These are phyloP conservation scores for Caenorhabditis sp. DNA, from an alignment of 2,888 invertebrate genomes.

Conservation along the genomic window DNA sequence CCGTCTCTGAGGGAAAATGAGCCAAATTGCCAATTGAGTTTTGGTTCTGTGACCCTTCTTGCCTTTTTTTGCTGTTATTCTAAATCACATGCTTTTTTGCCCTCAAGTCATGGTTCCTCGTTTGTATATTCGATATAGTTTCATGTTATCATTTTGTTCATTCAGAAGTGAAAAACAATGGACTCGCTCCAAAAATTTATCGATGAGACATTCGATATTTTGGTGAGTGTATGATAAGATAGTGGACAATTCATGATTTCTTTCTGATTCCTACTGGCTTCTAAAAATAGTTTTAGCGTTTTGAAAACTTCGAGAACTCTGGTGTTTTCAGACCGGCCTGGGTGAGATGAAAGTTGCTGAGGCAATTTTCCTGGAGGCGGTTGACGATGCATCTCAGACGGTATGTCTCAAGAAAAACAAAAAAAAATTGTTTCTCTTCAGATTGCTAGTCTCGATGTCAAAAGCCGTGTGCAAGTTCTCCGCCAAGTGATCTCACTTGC, in stretches of 20 bases:
- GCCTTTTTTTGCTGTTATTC: background rate
- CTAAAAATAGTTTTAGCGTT: no score
- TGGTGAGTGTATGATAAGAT: conserved; percentile 25
- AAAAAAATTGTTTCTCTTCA: conserved; percentile 11
- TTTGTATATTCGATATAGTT: no score
- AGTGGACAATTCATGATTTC: no score
- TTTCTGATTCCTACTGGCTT: no score
- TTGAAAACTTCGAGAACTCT: no score
- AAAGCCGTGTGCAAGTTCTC: background rate
- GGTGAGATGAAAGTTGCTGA: conserved; percentile 53
- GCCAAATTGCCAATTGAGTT: background rate
- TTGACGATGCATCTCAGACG: conserved; percentile 22
- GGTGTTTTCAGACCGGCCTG: conserved; percentile 47
- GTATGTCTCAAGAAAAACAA: conserved; percentile 2
- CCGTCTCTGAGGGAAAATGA: background rate
- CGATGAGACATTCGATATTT: conserved; percentile 41
- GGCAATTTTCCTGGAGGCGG: conserved; percentile 29
- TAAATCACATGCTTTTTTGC: no score
- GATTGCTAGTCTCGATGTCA: background rate
- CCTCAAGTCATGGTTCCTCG: background rate
- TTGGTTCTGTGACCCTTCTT: background rate
- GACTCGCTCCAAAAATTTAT: conserved; percentile 26
- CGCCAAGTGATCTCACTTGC: conserved; percentile 28
- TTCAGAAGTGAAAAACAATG: background rate
- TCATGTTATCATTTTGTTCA: background rate